Conservation (phyloP, 1,140 invertebrate genomes). For the Drosophila micromelanica region DNA sequence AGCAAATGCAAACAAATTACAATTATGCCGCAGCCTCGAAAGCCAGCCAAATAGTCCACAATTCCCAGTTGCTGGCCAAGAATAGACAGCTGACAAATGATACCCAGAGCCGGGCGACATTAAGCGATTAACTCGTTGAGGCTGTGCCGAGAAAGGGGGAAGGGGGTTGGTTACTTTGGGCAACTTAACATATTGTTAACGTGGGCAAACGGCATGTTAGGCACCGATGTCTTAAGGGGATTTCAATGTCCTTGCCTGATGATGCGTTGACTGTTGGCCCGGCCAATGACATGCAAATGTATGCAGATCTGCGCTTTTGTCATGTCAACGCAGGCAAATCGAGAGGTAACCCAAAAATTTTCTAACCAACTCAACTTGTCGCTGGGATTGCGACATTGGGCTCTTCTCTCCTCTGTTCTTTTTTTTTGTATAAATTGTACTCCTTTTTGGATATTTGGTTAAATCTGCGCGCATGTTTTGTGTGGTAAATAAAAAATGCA, state of each 20-base stretch:
- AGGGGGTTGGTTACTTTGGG: slow-evolving; percentile 5
- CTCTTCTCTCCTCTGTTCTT: not conserved
- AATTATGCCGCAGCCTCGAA: slow-evolving; percentile 59
- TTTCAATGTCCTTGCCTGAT: slow-evolving; percentile 80
- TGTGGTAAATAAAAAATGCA: slow-evolving; percentile 81
- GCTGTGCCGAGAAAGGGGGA: not conserved
- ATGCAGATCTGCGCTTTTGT: slow-evolving; percentile 84
- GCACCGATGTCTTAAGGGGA: slow-evolving; percentile 72
- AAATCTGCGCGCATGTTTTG: slow-evolving; percentile 82
- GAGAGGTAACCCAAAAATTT: slow-evolving; percentile 65
- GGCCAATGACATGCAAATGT: slow-evolving; percentile 83
- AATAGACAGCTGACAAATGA: slow-evolving; percentile 78
- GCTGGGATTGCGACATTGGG: slow-evolving; percentile 22
- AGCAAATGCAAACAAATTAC: slow-evolving; percentile 74
- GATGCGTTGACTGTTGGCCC: slow-evolving; percentile 56
- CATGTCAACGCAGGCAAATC: slow-evolving; percentile 84
- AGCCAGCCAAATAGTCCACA: slow-evolving; percentile 13
- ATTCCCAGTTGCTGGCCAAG: not conserved
- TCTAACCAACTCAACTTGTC: slow-evolving; percentile 76
- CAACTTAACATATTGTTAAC: slow-evolving; percentile 82
- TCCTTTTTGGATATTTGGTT: slow-evolving; percentile 64
- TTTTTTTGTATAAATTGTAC: slow-evolving; percentile 51
- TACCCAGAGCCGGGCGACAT: slow-evolving; percentile 50
- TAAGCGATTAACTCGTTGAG: slow-evolving; percentile 80
- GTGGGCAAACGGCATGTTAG: slow-evolving; percentile 67